A percentile compares a stretch with the other conserved stretches of the same genome.
Conservation (phyloP, 1,140 invertebrate genomes). For the Hydropsyche tenuis region DNA sequence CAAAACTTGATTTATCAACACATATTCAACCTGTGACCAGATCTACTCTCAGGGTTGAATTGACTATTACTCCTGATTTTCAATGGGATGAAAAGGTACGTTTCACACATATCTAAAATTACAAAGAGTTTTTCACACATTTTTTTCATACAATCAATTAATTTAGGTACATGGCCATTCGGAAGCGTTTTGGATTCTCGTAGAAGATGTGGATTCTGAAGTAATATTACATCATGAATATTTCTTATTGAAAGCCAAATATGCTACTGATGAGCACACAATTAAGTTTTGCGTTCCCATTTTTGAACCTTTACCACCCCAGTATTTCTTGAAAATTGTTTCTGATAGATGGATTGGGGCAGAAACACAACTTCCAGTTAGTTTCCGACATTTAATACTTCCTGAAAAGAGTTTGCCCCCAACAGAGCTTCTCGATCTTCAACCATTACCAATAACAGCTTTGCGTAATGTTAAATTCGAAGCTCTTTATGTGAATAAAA, state of each 20-base stretch:
- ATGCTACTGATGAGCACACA: constrained; percentile 92
- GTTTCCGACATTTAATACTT: constrained; percentile 95
- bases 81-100: constrained; percentile 95
- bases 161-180: constrained; percentile 83
- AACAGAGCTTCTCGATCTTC: constrained; percentile 96
- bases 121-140: background rate
- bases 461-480: constrained; percentile 87
- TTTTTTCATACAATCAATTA: constrained; percentile 43
- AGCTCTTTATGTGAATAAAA: constrained; percentile 82
- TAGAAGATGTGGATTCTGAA: constrained; percentile 98
- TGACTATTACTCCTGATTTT: constrained; percentile 99
- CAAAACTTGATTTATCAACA: constrained; percentile 91
- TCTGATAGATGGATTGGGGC: constrained; percentile 87
- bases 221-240: constrained; percentile 93
- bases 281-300: constrained; percentile 99
- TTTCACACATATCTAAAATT: background rate
- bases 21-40: constrained; percentile 98
- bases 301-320: constrained; percentile 97
- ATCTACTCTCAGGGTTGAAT: constrained; percentile 91
- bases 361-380: constrained; percentile 96
- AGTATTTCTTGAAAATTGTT: constrained; percentile 91
- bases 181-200: constrained; percentile 98
- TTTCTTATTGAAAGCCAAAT: constrained; percentile 96
- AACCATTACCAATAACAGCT: constrained; percentile 90
- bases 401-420: constrained; percentile 98